Conservation (phyloP, 2,888 invertebrate species). For the Euproctis similis region DNA sequence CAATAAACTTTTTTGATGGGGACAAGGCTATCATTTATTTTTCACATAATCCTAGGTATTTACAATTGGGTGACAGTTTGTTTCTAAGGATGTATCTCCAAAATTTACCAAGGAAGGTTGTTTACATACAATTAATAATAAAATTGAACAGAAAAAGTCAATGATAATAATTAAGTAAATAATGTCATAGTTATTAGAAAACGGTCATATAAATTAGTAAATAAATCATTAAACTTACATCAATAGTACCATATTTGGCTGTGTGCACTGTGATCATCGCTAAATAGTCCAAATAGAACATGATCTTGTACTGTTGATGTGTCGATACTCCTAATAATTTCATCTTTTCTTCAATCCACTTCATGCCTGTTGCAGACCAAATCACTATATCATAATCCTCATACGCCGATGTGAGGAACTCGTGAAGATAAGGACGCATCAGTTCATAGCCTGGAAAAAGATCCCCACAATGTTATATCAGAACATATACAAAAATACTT, state of each 20-base stretch:
- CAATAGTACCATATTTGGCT: conserved; percentile 92
- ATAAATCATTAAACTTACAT: conserved; percentile 75
- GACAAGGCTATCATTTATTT: no score
- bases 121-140: no score
- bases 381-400: conserved; percentile 96
- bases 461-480: no score
- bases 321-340: conserved; percentile 89
- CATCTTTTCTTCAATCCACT: conserved; percentile 99
- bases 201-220: neutral
- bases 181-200: no score
- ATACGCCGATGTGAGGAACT: conserved; percentile 91
- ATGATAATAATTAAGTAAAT: no score
- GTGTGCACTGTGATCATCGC: conserved; percentile 97
- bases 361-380: conserved; percentile 99
- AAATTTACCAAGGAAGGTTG: no score
- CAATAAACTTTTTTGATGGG: no score
- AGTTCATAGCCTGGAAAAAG: conserved; percentile 85
- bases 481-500: no score
- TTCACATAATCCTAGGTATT: no score
- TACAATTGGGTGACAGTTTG: no score
- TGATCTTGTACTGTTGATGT: conserved; percentile 91
- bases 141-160: no score
- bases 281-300: conserved; percentile 91
- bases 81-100: no score
- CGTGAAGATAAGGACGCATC: conserved; percentile 96